Evolutionary conservation across 2,113 vertebrate genomes (phyloP).

Genomic region (Lasiurus borealis): DNA sequence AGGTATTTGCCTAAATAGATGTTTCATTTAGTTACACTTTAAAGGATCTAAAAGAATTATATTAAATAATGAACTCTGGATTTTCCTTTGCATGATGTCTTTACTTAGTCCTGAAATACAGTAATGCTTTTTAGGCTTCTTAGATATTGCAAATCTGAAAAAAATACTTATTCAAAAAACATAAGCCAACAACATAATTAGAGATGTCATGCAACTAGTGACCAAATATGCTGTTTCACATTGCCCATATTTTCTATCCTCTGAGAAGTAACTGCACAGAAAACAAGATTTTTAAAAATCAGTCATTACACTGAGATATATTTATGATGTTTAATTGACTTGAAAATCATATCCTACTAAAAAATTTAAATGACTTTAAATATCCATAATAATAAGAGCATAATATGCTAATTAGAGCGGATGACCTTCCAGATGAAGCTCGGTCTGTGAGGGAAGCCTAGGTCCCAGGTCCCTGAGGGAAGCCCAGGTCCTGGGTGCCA

Average conservation of each 20-base stretch:
- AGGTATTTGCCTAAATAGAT: neutral
- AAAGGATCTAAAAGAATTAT: neutral
- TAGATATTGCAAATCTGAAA: neutral
- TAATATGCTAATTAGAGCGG: too few relatives aligned
- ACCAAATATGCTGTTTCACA: neutral
- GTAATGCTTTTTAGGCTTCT: neutral
- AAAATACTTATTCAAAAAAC: neutral
- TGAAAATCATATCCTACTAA: neutral
- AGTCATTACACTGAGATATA: neutral
- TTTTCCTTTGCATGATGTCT: neutral
- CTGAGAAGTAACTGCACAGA: neutral
- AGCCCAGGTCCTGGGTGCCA: too few relatives aligned
- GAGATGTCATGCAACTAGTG: neutral
- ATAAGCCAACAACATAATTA: neutral
- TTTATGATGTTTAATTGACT: neutral
- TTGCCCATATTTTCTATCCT: neutral
- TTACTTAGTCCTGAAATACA: slow-evolving; percentile 3
- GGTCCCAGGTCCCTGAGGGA: too few relatives aligned
- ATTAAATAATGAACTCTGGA: neutral
- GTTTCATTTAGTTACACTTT: neutral
- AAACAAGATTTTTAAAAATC: neutral
- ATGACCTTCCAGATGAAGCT: too few relatives aligned
- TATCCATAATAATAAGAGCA: too few relatives aligned
- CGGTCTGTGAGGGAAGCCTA: too few relatives aligned
- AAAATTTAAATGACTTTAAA: neutral